Evolutionary conservation across 37 sponge, comb jelly and placozoan species (phyloP), one percentile per base, ranked within the genome.

Genomic region (Spongilla lacustris): DNA sequence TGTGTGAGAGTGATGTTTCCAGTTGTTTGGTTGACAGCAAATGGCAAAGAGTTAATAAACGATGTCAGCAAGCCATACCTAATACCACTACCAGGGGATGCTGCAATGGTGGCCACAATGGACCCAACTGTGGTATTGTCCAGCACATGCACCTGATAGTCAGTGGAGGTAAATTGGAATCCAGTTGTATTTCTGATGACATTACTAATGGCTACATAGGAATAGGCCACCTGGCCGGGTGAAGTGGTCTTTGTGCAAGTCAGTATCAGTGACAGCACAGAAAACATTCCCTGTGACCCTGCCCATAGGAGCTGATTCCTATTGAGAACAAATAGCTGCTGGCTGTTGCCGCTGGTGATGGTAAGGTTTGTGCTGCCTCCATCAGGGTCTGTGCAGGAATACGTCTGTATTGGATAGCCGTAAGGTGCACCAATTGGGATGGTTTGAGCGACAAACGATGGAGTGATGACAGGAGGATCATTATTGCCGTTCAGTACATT

Each of bases 321-420:
- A 41, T 76, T 76, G 14, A 92, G 84, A 10, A 32, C 67, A 75
- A 92, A 92, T n/a, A 84, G 78, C 8, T 72, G 72, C 35, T 74
- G 11, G 32, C 30, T 33, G 36, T 83, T 86, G 21, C 78, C 88
- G 67, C 46, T 84, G n/a, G 19, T 24, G 24, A 92, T 87, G 0
- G 80, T 75, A 2, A 92, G 14, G 31, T 71, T 66, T 29, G 92
- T 79, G 23, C 29, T 66, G 32, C 76, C 74, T 2, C 73, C 75
- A 67, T 92, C 92, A 22, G 17, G 71, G 80, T 92, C 92, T 3
- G 31, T 80, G 48, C 92, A 92, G 3, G 72, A n/a, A 46, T 72
- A 92, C 4, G 88, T 46, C 68, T 92, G 87, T 2, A 92, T 37
- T 48, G 79, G 76, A 23, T 33, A 48, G 38, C 81, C 85, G 2